Conservation (phyloP, 2,888 invertebrate genomes). For the Drosophila limbata region DNA sequence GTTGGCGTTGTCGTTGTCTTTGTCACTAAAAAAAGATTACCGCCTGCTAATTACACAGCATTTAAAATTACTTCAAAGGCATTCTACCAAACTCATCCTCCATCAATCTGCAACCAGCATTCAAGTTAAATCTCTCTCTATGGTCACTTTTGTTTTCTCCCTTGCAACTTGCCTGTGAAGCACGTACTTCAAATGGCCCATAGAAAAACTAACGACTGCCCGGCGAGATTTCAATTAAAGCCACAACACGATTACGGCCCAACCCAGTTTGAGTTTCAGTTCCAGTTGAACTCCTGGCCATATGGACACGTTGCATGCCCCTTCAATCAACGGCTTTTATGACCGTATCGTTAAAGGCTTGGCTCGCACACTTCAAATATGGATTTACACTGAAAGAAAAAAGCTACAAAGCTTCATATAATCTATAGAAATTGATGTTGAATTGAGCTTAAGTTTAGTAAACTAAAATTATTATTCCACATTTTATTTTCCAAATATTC, state of each 20-base stretch:
- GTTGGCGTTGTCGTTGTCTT: slow-evolving; percentile 10
- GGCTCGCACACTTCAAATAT: slow-evolving; percentile 28
- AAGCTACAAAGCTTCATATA: neutral
- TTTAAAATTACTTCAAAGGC: slow-evolving; percentile 43
- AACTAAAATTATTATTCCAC: neutral
- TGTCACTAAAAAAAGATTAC: slow-evolving; percentile 36
- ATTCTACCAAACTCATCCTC: neutral
- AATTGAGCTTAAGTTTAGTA: neutral
- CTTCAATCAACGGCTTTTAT: slow-evolving; percentile 62
- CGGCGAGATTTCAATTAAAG: slow-evolving; percentile 75
- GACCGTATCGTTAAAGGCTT: slow-evolving; percentile 55
- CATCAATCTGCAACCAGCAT: neutral
- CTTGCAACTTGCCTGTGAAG: slow-evolving; percentile 43
- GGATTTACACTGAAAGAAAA: slow-evolving; percentile 37
- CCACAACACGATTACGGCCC: slow-evolving; percentile 45
- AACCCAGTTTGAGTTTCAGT: slow-evolving; percentile 15
- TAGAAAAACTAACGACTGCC: slow-evolving; percentile 51
- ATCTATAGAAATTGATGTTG: neutral
- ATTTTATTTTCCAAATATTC: no score
- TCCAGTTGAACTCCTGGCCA: slow-evolving; percentile 29
- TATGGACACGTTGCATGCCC: slow-evolving; percentile 59
- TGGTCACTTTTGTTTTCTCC: slow-evolving; percentile 24
- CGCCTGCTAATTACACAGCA: slow-evolving; percentile 66
- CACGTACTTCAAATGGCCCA: slow-evolving; percentile 74
- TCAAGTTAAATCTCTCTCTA: neutral